Percentiles rank a stretch among this genome's conserved stretches.
Evolutionary conservation across 1,140 invertebrate genomes (phyloP).

Genomic region (Andricus grossulariae): DNA sequence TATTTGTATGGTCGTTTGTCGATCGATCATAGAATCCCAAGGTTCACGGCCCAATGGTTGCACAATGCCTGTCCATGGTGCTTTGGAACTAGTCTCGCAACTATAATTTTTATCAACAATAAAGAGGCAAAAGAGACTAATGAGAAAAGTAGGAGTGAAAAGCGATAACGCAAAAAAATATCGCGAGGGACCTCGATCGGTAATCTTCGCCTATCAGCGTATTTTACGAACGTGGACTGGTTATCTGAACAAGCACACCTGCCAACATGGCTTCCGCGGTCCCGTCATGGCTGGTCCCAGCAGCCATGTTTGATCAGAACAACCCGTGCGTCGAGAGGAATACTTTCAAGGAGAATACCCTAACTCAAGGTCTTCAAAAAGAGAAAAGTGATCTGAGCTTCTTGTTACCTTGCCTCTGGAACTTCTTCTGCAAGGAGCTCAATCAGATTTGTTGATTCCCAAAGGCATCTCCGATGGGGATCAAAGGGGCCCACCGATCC

Average conservation of each 20-base stretch:
- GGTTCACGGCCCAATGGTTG: conserved; percentile 21
- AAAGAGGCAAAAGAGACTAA: background rate
- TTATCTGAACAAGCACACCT: conserved; percentile 74
- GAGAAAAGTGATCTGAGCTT: conserved; percentile 39
- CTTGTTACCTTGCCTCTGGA: conserved; percentile 52
- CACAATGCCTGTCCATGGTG: conserved; percentile 7
- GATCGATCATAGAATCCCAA: background rate
- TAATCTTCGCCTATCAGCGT: conserved; percentile 51
- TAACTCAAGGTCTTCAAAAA: conserved; percentile 52
- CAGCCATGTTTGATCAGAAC: conserved; percentile 73
- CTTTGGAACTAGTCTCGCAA: background rate
- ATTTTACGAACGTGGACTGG: conserved; percentile 61
- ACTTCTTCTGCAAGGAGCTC: conserved; percentile 42
- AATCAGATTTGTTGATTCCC: conserved; percentile 44
- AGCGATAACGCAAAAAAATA: conserved; percentile 35
- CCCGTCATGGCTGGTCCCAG: conserved; percentile 72
- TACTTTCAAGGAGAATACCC: background rate
- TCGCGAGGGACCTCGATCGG: conserved; percentile 36
- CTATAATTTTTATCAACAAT: background rate
- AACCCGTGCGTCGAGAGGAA: conserved; percentile 52
- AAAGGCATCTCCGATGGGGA: conserved; percentile 54
- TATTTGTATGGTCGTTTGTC: background rate
- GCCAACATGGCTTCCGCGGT: conserved; percentile 76
- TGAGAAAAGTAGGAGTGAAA: conserved; percentile 18
- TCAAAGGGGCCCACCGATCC: conserved; percentile 52